Conservation (phyloP, 1,140 invertebrate species). For the Drosophila triauraria region DNA sequence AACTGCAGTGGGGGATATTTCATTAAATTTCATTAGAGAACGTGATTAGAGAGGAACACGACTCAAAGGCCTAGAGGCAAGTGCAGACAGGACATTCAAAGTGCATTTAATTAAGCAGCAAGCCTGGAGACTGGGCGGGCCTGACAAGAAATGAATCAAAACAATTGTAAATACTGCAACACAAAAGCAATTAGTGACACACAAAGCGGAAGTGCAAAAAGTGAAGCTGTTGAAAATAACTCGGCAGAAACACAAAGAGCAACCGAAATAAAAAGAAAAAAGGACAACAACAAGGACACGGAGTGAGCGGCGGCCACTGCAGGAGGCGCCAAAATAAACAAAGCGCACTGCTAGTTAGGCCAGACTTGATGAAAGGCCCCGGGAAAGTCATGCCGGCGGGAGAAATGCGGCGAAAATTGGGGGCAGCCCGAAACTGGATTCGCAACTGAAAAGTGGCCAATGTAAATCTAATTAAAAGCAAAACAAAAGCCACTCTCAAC, state of each 20-base stretch:
- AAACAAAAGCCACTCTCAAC: slow-evolving; percentile 81
- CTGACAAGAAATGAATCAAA: slow-evolving; percentile 76
- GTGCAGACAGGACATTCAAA: slow-evolving; percentile 70
- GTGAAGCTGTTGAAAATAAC: slow-evolving; percentile 81
- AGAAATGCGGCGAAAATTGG: slow-evolving; percentile 11
- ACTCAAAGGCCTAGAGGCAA: slow-evolving; percentile 61
- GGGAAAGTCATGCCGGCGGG: slow-evolving; percentile 8
- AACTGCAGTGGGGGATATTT: slow-evolving; percentile 55
- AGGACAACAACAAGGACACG: slow-evolving; percentile 7
- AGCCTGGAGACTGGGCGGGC: not conserved
- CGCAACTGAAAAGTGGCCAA: slow-evolving; percentile 80
- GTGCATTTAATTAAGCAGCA: slow-evolving; percentile 80
- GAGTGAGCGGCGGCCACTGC: slow-evolving; percentile 40
- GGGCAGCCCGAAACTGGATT: slow-evolving; percentile 38
- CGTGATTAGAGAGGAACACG: slow-evolving; percentile 59
- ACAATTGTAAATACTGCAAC: slow-evolving; percentile 82
- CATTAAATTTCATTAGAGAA: slow-evolving; percentile 66
- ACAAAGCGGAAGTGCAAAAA: slow-evolving; percentile 82
- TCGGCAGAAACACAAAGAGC: slow-evolving; percentile 55
- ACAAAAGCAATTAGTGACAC: slow-evolving; percentile 82
- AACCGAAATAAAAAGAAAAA: slow-evolving; percentile 5
- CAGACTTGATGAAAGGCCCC: slow-evolving; percentile 52
- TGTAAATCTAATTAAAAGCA: slow-evolving; percentile 83
- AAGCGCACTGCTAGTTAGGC: slow-evolving; percentile 74
- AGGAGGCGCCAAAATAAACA: slow-evolving; percentile 79